Evolutionary conservation across 2,113 vertebrate species (phyloP), one percentile per base, ranked within the genome.

Genomic region (Apeltes quadracus): DNA sequence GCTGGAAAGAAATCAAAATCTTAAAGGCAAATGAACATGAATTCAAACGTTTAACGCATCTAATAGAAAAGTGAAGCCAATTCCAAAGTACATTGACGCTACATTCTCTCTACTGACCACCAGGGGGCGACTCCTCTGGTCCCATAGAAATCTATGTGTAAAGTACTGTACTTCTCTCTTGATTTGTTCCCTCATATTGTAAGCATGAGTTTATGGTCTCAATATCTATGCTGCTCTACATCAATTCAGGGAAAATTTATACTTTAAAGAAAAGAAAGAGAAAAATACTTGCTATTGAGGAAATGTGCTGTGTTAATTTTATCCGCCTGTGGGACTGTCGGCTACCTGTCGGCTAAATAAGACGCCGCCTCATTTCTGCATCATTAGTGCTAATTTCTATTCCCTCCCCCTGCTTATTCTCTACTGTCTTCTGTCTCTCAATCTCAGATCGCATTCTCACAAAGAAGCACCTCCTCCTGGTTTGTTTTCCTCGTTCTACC

Each of bases 301-400:
- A 50, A 41, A 29, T 8, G 23, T 48, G 62, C 38, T 48, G 58
- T 15, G 27, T 67, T 44, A 51, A 75, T 22, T 23, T 44, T 23
- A 3, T 32, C 23, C 2, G 3, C 85, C 83, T 76, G 54, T 53
- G 87, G 87, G 88, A 88, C 72, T 1, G 55, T 61, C 83, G 18
- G 34, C 72, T 75, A 92, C 91, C 92, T 90, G 81, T 79, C 61
- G 16, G 63, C 79, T 91, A 89, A 92, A 92, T 90, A 92, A 92
- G 78, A 78, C 44, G 34, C 27, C 7, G 63, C 74, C 83, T 89
- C 68, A 56, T 86, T 81, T 76, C 20, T 79, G 25, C 79, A 87
- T 93, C 88, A 87, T 93, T 93, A 93, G 86, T 9, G 54, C 5
- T 89, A 59, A 85, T 86, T 87, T 72, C 48, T 58, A 51, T 59